Conservation (phyloP, 2,797 vertebrate genomes). For the Notamacropus eugenii region DNA sequence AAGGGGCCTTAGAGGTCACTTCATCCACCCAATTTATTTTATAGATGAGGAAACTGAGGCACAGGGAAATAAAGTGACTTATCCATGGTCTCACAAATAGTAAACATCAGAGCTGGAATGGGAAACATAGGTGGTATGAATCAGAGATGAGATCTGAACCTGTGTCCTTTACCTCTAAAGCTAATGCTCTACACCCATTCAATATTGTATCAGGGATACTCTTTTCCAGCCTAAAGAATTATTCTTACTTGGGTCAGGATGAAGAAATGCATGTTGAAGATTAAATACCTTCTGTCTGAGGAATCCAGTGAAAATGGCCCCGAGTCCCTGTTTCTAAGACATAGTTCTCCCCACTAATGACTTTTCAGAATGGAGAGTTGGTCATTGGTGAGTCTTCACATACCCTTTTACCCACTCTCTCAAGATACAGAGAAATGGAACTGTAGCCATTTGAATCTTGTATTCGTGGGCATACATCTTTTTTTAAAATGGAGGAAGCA, state of each 20-base stretch:
- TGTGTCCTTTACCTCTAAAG: neutral
- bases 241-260: neutral
- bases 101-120: neutral
- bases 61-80: neutral
- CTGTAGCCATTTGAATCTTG: constrained; percentile 34
- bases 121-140: neutral
- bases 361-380: neutral
- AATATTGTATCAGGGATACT: neutral
- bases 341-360: neutral
- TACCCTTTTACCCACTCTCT: neutral
- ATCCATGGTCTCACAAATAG: neutral
- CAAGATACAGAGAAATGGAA: neutral
- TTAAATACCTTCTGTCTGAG: neutral
- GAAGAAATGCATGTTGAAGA: constrained; percentile 21
- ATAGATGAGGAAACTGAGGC: neutral
- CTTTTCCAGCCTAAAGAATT: neutral
- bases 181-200: neutral
- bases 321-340: neutral
- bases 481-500: constrained; percentile 63
- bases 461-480: constrained; percentile 26
- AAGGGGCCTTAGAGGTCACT: neutral
- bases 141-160: neutral
- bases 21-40: neutral
- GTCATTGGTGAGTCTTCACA: neutral
- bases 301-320: neutral